Conservation (phyloP, 1,140 invertebrate species). For the Heterodera schachtii region DNA sequence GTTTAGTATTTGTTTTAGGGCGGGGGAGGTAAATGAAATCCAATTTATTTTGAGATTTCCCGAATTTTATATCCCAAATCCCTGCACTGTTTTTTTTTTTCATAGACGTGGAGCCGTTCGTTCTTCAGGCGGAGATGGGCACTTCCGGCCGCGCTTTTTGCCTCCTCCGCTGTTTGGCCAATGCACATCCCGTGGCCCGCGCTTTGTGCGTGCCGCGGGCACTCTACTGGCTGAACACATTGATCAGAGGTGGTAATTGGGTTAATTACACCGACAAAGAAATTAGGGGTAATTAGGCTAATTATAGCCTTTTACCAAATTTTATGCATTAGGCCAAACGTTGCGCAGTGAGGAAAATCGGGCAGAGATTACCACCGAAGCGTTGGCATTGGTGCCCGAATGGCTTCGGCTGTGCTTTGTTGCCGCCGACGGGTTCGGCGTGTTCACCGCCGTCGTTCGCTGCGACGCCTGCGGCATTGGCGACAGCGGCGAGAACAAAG, state of each 20-base stretch:
- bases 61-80: background rate
- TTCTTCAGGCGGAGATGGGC: slow-evolving; percentile 61
- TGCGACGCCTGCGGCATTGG: too few relatives aligned
- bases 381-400: slow-evolving; percentile 36
- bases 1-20: too few relatives aligned
- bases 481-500: too few relatives aligned
- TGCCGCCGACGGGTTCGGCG: background rate
- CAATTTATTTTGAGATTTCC: too few relatives aligned
- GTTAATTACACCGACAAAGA: too few relatives aligned
- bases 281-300: too few relatives aligned
- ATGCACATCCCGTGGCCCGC: slow-evolving; percentile 1
- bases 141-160: slow-evolving; percentile 46
- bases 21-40: too few relatives aligned
- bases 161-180: slow-evolving; percentile 37
- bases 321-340: slow-evolving; percentile 45
- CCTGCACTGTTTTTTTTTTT: background rate
- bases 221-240: slow-evolving; percentile 51
- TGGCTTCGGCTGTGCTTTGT: slow-evolving; percentile 42
- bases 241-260: slow-evolving; percentile 43
- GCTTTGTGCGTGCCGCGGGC: slow-evolving; percentile 35
- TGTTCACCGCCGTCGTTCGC: background rate
- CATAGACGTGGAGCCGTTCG: slow-evolving; percentile 58
- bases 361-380: slow-evolving; percentile 51
- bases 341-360: slow-evolving; percentile 42
- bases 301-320: too few relatives aligned